Base-by-base conservation (phyloP, 2,797 vertebrate genomes). In the Siniperca scherzeri region DNA sequence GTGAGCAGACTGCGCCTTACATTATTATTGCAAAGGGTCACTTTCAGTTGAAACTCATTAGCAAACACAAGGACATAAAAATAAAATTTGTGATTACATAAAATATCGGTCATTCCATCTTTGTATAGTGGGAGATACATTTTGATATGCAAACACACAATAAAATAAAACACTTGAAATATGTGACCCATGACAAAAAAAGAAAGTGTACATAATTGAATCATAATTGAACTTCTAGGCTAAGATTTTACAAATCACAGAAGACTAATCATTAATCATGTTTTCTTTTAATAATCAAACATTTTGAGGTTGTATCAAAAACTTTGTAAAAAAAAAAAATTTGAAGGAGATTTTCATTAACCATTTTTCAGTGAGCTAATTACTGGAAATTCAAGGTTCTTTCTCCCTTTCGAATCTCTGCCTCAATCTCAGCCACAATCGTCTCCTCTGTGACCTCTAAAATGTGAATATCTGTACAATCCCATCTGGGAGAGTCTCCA, bases 11-110 rank as follows among this genome's bases (percentile, higher is more conserved):
- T 5, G 82, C 53, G 87, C 89, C 88, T 81, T 91, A 94, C 93
- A 87, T 96, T 95, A 91, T 98, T 98, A 98, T 97, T 97, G 97
- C 97, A 93, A 96, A 96, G 96, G 92, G 93, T 95, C 93, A 93
- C 89, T 92, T 91, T 89, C 92, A 88, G 81, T 83, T 61, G 65
- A 90, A 92, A 92, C 93, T 92, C 84, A 90, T 92, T 86, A 87
- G 80, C 86, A 91, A 91, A 91, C 83, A 75, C 19, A 82, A 88
- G 70, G 78, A 90, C 81, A 85, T 77, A 83, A 90, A 89, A 93
- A 86, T 76, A 83, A 93, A 93, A 78, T 70, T n/a, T 87, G 74
- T 91, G 91, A 85, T 87, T 91, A 94, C 88, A 92, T 90, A 90
- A 89, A 84, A 82, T 81, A 89, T 83, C 87, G 79, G 85, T 91